Evolutionary conservation across 1,140 invertebrate species (phyloP).

Genomic region (silkworm (Bombyx mori)): DNA sequence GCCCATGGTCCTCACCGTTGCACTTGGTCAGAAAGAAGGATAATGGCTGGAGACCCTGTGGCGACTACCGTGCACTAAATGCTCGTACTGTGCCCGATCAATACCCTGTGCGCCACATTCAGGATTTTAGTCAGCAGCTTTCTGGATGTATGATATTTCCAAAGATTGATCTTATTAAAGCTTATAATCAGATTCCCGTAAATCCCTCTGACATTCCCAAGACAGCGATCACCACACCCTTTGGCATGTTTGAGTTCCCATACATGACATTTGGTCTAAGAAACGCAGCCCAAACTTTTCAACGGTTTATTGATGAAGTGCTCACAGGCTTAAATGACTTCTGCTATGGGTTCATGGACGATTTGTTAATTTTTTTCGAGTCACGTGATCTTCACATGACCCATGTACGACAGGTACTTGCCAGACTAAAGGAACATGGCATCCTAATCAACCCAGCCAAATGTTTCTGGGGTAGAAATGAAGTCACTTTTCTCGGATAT

Average conservation of each 20-base stretch:
- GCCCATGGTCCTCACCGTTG: too few relatives aligned
- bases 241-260: constrained; percentile 2
- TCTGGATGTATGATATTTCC: constrained; percentile 41
- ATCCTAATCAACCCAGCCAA: background rate
- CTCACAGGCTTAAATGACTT: background rate
- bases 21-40: too few relatives aligned
- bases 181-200: background rate
- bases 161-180: background rate
- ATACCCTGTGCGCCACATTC: background rate
- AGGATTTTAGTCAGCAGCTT: constrained; percentile 48
- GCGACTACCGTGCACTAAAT: too few relatives aligned
- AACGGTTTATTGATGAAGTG: constrained; percentile 4
- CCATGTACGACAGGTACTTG: background rate
- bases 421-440: background rate
- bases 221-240: constrained; percentile 1
- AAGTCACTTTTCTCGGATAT: background rate
- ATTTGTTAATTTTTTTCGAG: background rate
- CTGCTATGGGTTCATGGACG: background rate
- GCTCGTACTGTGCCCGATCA: too few relatives aligned
- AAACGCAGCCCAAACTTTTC: constrained; percentile 3
- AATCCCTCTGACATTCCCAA: constrained; percentile 1
- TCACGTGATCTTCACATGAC: too few relatives aligned
- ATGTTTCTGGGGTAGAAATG: background rate
- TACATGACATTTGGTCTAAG: constrained; percentile 4
- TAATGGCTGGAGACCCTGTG: too few relatives aligned